Evolutionary conservation across 2,888 invertebrate species (phyloP).

Genomic region (Amphipyra berbera): DNA sequence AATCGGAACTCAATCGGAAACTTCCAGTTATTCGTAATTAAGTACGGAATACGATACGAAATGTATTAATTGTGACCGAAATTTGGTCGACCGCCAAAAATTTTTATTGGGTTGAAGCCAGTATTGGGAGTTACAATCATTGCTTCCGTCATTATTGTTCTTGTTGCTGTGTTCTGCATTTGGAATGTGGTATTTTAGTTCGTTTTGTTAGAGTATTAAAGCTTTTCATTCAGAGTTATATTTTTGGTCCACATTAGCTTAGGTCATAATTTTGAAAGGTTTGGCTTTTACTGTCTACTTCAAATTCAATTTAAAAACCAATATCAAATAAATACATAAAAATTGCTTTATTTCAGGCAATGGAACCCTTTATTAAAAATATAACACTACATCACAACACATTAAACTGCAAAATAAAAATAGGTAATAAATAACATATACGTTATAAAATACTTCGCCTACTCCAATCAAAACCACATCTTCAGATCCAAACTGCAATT

Average conservation of each 20-base stretch:
- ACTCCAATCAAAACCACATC: too few relatives aligned
- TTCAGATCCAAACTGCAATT: not conserved
- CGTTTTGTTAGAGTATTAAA: conserved; percentile 4
- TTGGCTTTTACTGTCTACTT: not conserved
- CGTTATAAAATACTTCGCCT: too few relatives aligned
- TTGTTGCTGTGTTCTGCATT: conserved; percentile 10
- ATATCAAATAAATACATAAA: too few relatives aligned
- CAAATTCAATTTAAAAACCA: too few relatives aligned
- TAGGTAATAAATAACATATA: too few relatives aligned
- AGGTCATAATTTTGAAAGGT: not conserved
- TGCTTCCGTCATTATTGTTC: conserved; percentile 43
- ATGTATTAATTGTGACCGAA: conserved; percentile 52
- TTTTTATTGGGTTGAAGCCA: conserved; percentile 58
- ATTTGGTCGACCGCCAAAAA: conserved; percentile 56
- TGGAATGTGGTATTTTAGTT: not conserved
- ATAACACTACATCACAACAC: too few relatives aligned
- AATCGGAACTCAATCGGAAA: conserved; percentile 38
- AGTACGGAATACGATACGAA: conserved; percentile 37
- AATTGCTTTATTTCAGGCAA: too few relatives aligned
- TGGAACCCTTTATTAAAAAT: too few relatives aligned
- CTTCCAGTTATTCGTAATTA: conserved; percentile 45
- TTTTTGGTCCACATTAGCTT: not conserved
- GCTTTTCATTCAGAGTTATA: not conserved
- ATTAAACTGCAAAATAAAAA: too few relatives aligned
- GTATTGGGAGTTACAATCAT: conserved; percentile 45